Evolutionary conservation across 2,797 vertebrate species (phyloP).

Genomic region (Lacerta bilineata): DNA sequence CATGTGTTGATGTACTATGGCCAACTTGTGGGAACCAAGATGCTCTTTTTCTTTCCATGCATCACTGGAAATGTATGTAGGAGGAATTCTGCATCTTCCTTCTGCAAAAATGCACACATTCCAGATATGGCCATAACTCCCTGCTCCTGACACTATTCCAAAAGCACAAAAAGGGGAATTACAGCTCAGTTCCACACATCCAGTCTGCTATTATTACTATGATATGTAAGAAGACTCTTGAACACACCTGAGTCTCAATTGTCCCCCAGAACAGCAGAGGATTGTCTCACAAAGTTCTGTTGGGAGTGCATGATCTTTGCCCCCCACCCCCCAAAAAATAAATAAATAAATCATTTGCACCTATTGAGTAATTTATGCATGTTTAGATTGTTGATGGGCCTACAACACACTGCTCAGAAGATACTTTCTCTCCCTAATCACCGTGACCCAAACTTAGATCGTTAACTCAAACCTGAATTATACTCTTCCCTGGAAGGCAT

Average conservation of each 20-base stretch:
- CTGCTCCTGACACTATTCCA: background rate
- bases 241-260: background rate
- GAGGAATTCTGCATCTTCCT: background rate
- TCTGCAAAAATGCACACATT: background rate
- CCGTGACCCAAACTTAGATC: conserved; percentile 21
- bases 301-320: too few relatives aligned
- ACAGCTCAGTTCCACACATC: too few relatives aligned
- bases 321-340: too few relatives aligned
- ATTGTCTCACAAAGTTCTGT: background rate
- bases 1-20: too few relatives aligned
- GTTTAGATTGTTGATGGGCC: background rate
- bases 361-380: background rate
- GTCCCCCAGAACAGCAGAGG: background rate
- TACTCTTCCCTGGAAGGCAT: conserved; percentile 29
- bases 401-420: background rate
- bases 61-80: background rate
- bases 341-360: background rate
- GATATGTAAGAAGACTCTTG: background rate
- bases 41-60: background rate
- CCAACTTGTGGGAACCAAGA: background rate
- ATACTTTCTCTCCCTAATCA: background rate
- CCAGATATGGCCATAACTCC: too few relatives aligned
- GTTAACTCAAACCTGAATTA: conserved; percentile 45
- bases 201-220: too few relatives aligned
- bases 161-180: background rate